phyloP scores from a whole-genome alignment of 2,888 invertebrate species.

The Syrista parreyssii region DNA sequence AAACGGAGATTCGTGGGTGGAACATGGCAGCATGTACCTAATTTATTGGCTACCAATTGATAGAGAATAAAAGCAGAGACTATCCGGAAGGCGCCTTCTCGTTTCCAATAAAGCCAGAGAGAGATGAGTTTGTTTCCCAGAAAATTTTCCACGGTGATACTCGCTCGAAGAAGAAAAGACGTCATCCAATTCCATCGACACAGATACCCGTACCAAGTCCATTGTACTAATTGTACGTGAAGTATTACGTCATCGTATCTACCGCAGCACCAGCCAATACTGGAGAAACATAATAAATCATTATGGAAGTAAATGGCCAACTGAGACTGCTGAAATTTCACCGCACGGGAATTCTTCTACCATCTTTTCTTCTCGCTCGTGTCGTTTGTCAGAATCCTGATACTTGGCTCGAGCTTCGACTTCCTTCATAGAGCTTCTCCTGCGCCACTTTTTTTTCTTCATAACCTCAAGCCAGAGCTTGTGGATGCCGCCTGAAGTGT shows the following conservation, averaged over 20 bases:
- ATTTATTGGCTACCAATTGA: not conserved
- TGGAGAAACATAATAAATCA: not conserved
- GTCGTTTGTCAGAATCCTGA: not conserved
- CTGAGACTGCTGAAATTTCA: not conserved
- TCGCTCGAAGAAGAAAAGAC: not conserved
- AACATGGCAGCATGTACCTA: not conserved
- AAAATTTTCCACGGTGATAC: not conserved
- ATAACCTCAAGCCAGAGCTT: not conserved
- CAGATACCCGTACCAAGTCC: not conserved
- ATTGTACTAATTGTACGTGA: not conserved
- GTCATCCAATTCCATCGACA: not conserved
- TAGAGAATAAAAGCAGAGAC: not conserved
- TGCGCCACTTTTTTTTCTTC: not conserved
- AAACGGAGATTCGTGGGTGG: not conserved
- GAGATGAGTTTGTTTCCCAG: not conserved
- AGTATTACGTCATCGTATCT: not conserved
- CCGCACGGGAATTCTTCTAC: not conserved
- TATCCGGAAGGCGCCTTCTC: not conserved
- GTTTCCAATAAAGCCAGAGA: not conserved
- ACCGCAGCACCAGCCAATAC: not conserved
- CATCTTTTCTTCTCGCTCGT: not conserved
- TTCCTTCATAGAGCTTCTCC: not conserved
- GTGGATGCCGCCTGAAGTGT: not conserved
- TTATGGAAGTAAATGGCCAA: not conserved
- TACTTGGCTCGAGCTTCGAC: not conserved